A percentile compares a stretch with the other conserved stretches of the same genome.
Conservation (phyloP, 2,797 vertebrate species). For the Mycteria americana region DNA sequence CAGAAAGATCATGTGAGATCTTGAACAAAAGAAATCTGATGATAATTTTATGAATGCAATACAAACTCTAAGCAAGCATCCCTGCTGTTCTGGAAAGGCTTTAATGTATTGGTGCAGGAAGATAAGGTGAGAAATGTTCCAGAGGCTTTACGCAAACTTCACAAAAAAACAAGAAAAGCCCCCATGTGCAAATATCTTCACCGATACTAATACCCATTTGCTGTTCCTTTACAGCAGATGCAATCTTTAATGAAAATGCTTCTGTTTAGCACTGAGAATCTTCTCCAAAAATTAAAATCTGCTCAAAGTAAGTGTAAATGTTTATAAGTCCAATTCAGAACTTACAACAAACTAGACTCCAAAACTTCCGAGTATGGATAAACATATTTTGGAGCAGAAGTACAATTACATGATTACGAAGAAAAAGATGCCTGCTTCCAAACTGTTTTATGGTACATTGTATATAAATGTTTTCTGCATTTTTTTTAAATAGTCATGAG, state of each 20-base stretch:
- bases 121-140: background rate
- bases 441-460: background rate
- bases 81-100: background rate
- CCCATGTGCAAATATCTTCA: background rate
- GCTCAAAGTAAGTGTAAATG: background rate
- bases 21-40: background rate
- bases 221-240: slow-evolving; percentile 1
- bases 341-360: background rate
- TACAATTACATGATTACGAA: background rate
- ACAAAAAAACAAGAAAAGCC: background rate
- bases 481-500: background rate
- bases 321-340: background rate
- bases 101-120: background rate
- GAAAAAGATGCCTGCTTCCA: background rate
- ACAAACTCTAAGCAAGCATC: background rate
- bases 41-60: background rate
- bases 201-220: background rate
- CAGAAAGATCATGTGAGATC: background rate
- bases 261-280: background rate
- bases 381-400: slow-evolving; percentile 24
- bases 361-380: background rate
- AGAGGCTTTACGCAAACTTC: background rate
- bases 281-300: slow-evolving; percentile 5
- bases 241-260: background rate
- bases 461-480: background rate